Percentiles rank a stretch among this genome's conserved stretches.
phyloP scores from a whole-genome alignment of 2,888 invertebrate species.

The Scaptomyza flava region DNA sequence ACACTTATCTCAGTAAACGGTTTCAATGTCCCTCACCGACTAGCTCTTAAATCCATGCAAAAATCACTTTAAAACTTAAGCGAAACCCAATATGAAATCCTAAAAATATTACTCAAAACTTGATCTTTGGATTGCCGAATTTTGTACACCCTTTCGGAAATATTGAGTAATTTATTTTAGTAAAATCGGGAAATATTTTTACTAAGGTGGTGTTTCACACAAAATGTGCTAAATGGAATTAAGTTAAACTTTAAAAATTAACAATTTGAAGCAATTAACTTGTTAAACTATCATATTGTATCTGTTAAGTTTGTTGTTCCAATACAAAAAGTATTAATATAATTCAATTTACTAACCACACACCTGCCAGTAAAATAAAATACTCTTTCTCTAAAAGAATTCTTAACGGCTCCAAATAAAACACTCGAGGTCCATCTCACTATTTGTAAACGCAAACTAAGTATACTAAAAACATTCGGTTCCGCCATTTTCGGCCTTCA shows the following conservation, averaged over 20 bases:
- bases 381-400: not conserved
- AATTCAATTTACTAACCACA: not conserved
- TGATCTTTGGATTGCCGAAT: not conserved
- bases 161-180: too few species aligned
- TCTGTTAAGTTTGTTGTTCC: not conserved
- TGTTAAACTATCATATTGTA: not conserved
- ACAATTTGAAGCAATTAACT: not conserved
- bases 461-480: constrained; percentile 28
- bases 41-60: constrained; percentile 30
- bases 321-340: not conserved
- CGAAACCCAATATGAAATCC: not conserved
- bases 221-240: too few species aligned
- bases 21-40: constrained; percentile 59
- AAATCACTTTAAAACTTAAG: constrained; percentile 3
- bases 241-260: too few species aligned
- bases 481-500: constrained; percentile 62
- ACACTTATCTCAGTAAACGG: constrained; percentile 56
- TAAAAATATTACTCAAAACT: not conserved
- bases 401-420: constrained; percentile 1
- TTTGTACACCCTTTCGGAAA: constrained; percentile 2
- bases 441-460: constrained; percentile 34
- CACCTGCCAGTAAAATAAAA: not conserved
- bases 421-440: constrained; percentile 44
- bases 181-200: too few species aligned
- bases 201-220: not conserved